Evolutionary conservation across 2,113 vertebrate species (phyloP), one percentile per base, ranked within the genome.

Genomic region (Eonycteris spelaea): DNA sequence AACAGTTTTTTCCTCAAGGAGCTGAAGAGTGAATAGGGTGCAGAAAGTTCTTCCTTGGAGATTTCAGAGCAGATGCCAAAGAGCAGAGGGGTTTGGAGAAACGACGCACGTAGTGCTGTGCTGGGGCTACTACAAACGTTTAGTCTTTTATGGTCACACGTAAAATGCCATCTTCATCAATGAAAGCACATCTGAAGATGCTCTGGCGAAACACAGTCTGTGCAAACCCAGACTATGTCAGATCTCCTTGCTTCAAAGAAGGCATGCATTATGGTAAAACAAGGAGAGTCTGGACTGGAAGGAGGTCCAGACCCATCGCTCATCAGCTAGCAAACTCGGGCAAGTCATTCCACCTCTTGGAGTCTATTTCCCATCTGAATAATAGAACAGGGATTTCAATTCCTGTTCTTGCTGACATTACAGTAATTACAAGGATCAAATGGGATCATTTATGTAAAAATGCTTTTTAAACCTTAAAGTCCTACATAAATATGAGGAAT

Each of bases 391-490:
- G 45, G 57, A 43, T 43, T 68, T 18, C 48, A 74, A 22, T 86
- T 89, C 35, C 28, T 83, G 18, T 78, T 40, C 55, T 83, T 83
- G 67, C 73, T 24, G 51, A 61, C 51, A 86, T 79, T 57, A 53
- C 55, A 57, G 74, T 86, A 95, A 94, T 96, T 95, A 82, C 22
- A 77, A 94, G 73, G 78, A 78, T 95, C 88, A 95, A 78, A 86
- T 21, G 18, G 53, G 79, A 77, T 77, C 67, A 2, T 82, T 73
- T 57, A 38, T 2, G 11, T 91, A 82, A 85, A 90, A 91, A 91
- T 70, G 61, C 65, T 96, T 77, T 61, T 80, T 96, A 92, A 92
- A 87, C 96, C 92, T 92, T 53, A 90, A 87, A 94, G 45, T 65
- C 48, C 71, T 74, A 83, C 45, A 70, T 86, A 91, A 95, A 91